These are phyloP conservation scores for Lasius fuliginosus DNA, from an alignment of 2,888 invertebrate genomes.

Conservation along the genomic window DNA sequence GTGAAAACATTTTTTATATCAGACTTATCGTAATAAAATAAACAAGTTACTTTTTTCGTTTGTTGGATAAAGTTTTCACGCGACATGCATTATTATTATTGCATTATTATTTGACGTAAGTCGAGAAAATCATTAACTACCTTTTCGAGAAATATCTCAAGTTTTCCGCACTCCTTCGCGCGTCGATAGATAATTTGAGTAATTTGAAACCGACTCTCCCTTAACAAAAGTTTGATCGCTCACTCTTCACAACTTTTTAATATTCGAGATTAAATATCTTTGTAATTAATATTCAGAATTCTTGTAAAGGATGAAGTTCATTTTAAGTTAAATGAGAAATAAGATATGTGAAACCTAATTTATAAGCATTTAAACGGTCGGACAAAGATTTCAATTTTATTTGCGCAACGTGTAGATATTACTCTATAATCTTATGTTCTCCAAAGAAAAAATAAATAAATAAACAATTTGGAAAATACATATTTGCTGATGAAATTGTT, in stretches of 20 bases:
- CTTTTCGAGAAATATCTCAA: slow-evolving; percentile 14
- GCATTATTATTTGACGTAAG: neutral
- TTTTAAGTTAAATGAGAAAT: slow-evolving; percentile 27
- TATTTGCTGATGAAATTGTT: neutral
- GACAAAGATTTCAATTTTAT: neutral
- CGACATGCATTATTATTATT: neutral
- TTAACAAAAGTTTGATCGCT: slow-evolving; percentile 43
- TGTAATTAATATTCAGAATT: slow-evolving; percentile 37
- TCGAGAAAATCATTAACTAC: neutral
- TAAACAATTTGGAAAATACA: neutral
- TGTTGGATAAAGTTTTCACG: neutral
- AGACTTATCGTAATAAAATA: neutral
- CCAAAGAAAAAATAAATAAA: neutral
- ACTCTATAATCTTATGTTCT: no score
- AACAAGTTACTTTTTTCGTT: neutral
- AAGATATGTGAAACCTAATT: slow-evolving; percentile 20
- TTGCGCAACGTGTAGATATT: neutral
- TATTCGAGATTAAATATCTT: slow-evolving; percentile 46
- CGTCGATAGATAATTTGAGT: slow-evolving; percentile 10
- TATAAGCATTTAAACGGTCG: neutral
- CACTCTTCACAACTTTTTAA: slow-evolving; percentile 35
- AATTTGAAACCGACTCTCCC: slow-evolving; percentile 26
- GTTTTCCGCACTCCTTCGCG: neutral
- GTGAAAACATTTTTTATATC: neutral
- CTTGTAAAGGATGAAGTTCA: slow-evolving; percentile 3